phyloP scores from a whole-genome alignment of 1,140 invertebrate species.

The Palaemon carinicauda region DNA sequence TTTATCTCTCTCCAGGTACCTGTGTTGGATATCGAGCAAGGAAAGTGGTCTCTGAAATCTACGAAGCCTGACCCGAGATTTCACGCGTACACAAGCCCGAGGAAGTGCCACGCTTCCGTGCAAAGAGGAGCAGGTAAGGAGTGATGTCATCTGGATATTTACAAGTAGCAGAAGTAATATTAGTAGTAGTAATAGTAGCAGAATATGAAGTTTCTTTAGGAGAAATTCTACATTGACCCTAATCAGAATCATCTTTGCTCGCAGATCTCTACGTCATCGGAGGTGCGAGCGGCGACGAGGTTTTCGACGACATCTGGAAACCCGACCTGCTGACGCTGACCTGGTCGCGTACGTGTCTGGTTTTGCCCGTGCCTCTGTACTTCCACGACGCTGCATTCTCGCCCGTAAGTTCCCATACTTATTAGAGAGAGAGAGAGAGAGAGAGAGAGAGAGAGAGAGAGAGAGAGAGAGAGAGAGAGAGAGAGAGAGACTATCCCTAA shows the following conservation, averaged over 20 bases:
- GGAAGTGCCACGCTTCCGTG: slow-evolving; percentile 26
- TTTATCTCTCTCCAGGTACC: neutral
- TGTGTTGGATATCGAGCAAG: neutral
- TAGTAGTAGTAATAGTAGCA: neutral
- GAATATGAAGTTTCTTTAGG: neutral
- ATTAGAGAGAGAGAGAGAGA: neutral
- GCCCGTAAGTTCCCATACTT: neutral
- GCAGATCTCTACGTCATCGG: slow-evolving; percentile 31
- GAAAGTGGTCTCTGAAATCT: neutral
- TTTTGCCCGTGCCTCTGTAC: neutral
- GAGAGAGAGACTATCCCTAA: no score
- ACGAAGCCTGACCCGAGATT: slow-evolving; percentile 17
- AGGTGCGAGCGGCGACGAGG: neutral
- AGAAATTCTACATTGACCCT: no score
- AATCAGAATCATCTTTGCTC: neutral
- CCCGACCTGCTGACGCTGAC: neutral
- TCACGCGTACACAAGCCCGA: slow-evolving; percentile 20
- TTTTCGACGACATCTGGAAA: slow-evolving; percentile 18
- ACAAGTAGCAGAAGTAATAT: neutral
- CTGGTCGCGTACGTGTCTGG: neutral
- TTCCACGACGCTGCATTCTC: slow-evolving; percentile 41
- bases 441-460: neutral
- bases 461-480: no score
- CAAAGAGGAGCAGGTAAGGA: slow-evolving; percentile 11
- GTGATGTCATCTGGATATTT: neutral